phyloP scores from a whole-genome alignment of 1,140 invertebrate species.

The Tetramorium simillimum region DNA sequence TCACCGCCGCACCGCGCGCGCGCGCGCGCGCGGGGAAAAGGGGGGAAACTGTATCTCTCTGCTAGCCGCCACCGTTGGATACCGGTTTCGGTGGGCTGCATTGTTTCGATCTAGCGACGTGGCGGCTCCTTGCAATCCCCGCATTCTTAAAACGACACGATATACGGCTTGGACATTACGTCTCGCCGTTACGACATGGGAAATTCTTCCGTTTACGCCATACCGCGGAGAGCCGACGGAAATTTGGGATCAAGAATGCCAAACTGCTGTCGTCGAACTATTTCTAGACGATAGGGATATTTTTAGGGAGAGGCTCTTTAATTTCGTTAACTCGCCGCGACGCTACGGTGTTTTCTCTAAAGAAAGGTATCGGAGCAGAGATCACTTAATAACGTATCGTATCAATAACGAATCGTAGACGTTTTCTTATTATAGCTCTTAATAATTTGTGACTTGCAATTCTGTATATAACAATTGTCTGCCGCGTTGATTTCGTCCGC shows the following conservation, averaged over 20 bases:
- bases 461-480: neutral
- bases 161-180: neutral
- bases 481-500: neutral
- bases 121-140: constrained; percentile 3
- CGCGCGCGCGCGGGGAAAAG: neutral
- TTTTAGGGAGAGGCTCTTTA: neutral
- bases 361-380: neutral
- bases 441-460: neutral
- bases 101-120: constrained; percentile 27
- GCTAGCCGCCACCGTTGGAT: constrained; percentile 8
- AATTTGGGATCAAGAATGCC: neutral
- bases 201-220: neutral
- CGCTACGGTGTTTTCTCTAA: neutral
- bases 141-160: constrained; percentile 22
- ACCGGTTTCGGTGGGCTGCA: constrained; percentile 44
- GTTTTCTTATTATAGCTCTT: neutral
- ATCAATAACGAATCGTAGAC: neutral
- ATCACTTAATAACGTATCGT: neutral
- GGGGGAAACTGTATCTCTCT: constrained; percentile 27
- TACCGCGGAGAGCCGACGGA: neutral
- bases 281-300: neutral
- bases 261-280: neutral
- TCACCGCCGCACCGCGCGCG: neutral
- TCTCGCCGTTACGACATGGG: neutral
- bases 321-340: neutral